A percentile compares a stretch with the other conserved stretches of the same genome.
Conservation (phyloP, 2,797 vertebrate genomes). For the Chelmon rostratus region DNA sequence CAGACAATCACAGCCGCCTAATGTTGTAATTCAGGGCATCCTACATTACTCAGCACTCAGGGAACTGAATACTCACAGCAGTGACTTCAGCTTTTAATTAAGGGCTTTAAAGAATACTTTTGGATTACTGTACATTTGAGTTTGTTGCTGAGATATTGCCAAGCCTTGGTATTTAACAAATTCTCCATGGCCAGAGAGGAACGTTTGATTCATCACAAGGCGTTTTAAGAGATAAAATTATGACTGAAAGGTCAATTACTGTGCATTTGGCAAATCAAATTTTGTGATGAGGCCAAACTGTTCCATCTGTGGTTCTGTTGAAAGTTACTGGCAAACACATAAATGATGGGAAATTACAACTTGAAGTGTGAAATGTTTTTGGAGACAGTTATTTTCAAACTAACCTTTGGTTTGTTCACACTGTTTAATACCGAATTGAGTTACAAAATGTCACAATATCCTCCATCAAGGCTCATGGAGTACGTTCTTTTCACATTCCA, state of each 20-base stretch:
- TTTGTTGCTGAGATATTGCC: neutral
- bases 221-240: neutral
- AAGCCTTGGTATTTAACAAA: constrained; percentile 2
- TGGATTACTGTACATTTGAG: neutral
- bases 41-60: neutral
- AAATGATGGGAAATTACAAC: neutral
- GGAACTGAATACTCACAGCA: neutral
- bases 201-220: neutral
- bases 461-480: neutral
- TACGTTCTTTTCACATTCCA: neutral
- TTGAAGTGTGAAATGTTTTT: neutral
- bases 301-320: neutral
- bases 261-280: neutral
- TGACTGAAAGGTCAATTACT: constrained; percentile 2
- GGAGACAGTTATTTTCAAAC: neutral
- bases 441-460: neutral
- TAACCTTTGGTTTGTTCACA: neutral
- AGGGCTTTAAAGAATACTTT: neutral
- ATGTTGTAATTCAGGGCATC: constrained; percentile 1
- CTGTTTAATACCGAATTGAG: neutral
- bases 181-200: neutral
- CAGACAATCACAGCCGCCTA: neutral
- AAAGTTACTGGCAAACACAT: neutral
- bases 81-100: neutral
- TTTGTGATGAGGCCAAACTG: neutral